A percentile compares a stretch with the other conserved stretches of the same genome.
Conservation (phyloP, 2,113 vertebrate species). For the Malurus elegans region DNA sequence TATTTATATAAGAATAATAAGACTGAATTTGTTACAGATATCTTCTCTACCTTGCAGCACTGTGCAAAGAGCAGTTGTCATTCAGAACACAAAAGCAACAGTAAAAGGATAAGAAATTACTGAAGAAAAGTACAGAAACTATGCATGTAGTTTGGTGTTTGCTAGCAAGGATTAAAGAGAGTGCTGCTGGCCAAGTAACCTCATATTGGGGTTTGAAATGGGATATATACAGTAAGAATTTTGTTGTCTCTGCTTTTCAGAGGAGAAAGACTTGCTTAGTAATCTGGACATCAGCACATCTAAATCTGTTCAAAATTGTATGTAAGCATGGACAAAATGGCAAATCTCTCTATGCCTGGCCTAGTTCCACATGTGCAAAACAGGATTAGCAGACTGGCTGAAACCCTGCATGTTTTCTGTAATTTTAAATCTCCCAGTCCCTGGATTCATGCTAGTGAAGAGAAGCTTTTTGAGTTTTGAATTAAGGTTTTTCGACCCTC, state of each 20-base stretch:
- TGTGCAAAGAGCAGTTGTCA: rapidly evolving
- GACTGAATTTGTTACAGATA: background rate
- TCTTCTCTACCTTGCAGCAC: background rate
- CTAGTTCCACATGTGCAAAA: background rate
- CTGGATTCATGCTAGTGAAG: background rate
- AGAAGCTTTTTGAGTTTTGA: background rate
- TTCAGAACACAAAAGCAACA: background rate
- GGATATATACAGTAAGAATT: background rate
- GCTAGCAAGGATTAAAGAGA: background rate
- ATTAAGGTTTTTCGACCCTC: background rate
- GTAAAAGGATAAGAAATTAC: background rate
- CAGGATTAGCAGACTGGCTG: background rate
- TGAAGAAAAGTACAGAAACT: background rate
- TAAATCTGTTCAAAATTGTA: background rate
- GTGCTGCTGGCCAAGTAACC: background rate
- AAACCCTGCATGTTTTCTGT: background rate
- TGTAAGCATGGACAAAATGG: background rate
- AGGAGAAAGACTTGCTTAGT: background rate
- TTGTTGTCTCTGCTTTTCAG: background rate
- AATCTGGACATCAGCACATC: background rate
- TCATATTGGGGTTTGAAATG: background rate
- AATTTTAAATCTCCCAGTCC: background rate
- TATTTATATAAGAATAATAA: background rate
- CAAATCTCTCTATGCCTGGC: background rate
- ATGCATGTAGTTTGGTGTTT: rapidly evolving